Evolutionary conservation across 2,113 vertebrate genomes (phyloP).

Genomic region (Nothoprocta perdicaria): DNA sequence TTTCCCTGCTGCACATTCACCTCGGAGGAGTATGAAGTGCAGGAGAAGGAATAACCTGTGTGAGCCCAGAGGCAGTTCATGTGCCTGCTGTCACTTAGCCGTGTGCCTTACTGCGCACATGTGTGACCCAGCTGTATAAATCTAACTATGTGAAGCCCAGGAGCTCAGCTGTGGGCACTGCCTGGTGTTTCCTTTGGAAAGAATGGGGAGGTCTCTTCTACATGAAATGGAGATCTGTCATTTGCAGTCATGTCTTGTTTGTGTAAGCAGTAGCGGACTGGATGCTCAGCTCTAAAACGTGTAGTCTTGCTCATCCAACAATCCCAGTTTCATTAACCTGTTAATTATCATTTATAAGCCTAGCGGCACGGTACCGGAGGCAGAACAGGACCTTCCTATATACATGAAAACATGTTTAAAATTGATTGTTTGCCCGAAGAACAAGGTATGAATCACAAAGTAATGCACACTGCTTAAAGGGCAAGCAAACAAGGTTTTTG

Average conservation of each 20-base stretch:
- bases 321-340: neutral
- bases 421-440: neutral
- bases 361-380: neutral
- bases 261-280: neutral
- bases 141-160: neutral
- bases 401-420: neutral
- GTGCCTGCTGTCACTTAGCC: neutral
- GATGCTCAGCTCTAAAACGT: neutral
- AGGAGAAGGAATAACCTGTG: neutral
- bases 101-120: neutral
- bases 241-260: neutral
- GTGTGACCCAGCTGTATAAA: neutral
- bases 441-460: neutral
- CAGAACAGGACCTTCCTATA: rapidly evolving
- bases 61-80: neutral
- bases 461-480: neutral
- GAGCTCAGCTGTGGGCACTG: neutral
- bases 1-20: neutral
- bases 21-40: neutral
- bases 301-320: neutral
- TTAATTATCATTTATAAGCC: neutral
- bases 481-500: neutral
- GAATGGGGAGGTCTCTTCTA: neutral
- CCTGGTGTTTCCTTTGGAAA: neutral
- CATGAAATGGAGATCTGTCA: neutral